Conservation (phyloP, 2,888 invertebrate species). For the Sphinx pinastri region DNA sequence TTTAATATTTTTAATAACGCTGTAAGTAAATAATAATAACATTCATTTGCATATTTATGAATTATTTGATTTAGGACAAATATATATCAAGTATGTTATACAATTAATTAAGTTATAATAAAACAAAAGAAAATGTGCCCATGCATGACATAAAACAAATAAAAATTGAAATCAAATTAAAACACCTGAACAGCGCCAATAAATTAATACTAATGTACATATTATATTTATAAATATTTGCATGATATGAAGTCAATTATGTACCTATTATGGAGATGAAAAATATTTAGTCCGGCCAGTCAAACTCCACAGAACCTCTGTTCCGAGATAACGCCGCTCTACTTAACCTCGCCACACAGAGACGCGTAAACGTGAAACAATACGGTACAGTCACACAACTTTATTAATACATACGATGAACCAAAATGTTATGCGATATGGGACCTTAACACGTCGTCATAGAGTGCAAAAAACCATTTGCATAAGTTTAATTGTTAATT, state of each 20-base stretch:
- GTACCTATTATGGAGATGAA: conserved; percentile 26
- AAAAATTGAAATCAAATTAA: no score
- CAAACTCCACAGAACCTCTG: conserved; percentile 77
- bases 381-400: conserved; percentile 80
- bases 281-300: conserved; percentile 61
- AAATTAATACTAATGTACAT: no score
- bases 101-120: no score
- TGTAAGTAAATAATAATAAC: not conserved
- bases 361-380: conserved; percentile 83
- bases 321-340: conserved; percentile 83
- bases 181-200: no score
- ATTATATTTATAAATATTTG: not conserved
- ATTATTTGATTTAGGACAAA: no score
- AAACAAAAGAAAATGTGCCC: no score
- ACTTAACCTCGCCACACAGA: conserved; percentile 83
- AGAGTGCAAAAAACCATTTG: conserved; percentile 41
- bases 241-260: not conserved
- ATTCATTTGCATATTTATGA: no score
- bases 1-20: conserved; percentile 21
- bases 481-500: conserved; percentile 33
- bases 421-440: conserved; percentile 40
- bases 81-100: no score
- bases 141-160: no score
- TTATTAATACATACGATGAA: conserved; percentile 56
- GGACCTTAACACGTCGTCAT: conserved; percentile 44